Percentiles rank a stretch among this genome's conserved stretches.
Evolutionary conservation across 2,888 invertebrate genomes (phyloP).

Genomic region (Aromia moschata): DNA sequence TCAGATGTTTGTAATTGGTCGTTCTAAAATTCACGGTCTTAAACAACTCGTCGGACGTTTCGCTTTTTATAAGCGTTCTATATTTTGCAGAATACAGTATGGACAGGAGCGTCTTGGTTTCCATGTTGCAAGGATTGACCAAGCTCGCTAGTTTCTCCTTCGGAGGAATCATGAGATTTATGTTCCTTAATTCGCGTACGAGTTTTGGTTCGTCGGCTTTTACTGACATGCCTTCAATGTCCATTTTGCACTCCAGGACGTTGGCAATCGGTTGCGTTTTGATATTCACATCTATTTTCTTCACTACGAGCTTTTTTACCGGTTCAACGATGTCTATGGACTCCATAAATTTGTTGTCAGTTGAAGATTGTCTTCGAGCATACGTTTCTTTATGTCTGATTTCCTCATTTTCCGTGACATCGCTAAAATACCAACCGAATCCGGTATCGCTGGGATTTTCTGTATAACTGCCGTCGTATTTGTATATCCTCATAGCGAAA

Average conservation of each 20-base stretch:
- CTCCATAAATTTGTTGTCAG: slow-evolving; percentile 18
- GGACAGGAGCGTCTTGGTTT: slow-evolving; percentile 48
- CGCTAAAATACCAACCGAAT: slow-evolving; percentile 54
- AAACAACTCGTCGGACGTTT: slow-evolving; percentile 31
- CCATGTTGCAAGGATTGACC: slow-evolving; percentile 48
- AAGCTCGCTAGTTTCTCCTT: slow-evolving; percentile 46
- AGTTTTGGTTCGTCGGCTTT: slow-evolving; percentile 26
- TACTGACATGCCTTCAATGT: slow-evolving; percentile 30
- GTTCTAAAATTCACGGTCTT: slow-evolving; percentile 39
- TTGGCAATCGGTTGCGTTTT: slow-evolving; percentile 30
- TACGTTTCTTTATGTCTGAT: not conserved
- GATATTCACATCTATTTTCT: slow-evolving; percentile 32
- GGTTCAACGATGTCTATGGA: slow-evolving; percentile 19
- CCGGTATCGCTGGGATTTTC: slow-evolving; percentile 47
- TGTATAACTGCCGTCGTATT: slow-evolving; percentile 49
- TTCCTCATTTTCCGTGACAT: slow-evolving; percentile 48
- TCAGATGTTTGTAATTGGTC: slow-evolving; percentile 42
- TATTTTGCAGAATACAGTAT: slow-evolving; percentile 47
- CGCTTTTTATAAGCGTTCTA: slow-evolving; percentile 34
- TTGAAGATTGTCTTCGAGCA: slow-evolving; percentile 6
- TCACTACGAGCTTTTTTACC: slow-evolving; percentile 12
- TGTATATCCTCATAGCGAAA: slow-evolving; percentile 51
- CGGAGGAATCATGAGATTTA: slow-evolving; percentile 39
- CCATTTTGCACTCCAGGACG: slow-evolving; percentile 19
- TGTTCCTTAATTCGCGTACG: slow-evolving; percentile 20